Percentiles rank a stretch among this genome's conserved stretches.
phyloP scores from a whole-genome alignment of 2,113 vertebrate genomes.

The Melanocharis versteri region DNA sequence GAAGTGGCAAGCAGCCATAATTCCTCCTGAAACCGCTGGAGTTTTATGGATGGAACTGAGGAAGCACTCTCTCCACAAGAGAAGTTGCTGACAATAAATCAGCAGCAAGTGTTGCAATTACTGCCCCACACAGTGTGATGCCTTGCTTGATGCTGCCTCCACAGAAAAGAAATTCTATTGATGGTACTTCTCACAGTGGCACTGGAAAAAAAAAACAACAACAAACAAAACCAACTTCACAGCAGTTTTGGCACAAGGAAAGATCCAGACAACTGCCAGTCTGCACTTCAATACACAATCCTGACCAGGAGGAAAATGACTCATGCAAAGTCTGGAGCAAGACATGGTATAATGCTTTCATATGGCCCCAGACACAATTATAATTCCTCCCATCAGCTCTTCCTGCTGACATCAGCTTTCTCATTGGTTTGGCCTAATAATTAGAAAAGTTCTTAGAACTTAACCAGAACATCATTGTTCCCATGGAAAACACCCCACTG shows the following conservation, averaged over 20 bases:
- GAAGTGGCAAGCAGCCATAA: slow-evolving; percentile 17
- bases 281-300: slow-evolving; percentile 48
- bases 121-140: slow-evolving; percentile 6
- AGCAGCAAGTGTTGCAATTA: slow-evolving; percentile 43
- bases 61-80: slow-evolving; percentile 14
- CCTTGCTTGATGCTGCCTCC: slow-evolving; percentile 36
- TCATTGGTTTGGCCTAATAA: slow-evolving; percentile 65
- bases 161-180: slow-evolving; percentile 38
- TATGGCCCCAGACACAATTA: slow-evolving; percentile 63
- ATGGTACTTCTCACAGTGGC: slow-evolving; percentile 38
- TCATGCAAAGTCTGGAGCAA: slow-evolving; percentile 55
- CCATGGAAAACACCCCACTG: slow-evolving; percentile 64
- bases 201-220: neutral
- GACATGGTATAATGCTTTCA: slow-evolving; percentile 58
- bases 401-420: slow-evolving; percentile 64
- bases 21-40: slow-evolving; percentile 10
- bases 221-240: slow-evolving; percentile 43
- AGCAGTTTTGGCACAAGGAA: slow-evolving; percentile 50
- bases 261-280: slow-evolving; percentile 56
- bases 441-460: slow-evolving; percentile 65
- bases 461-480: slow-evolving; percentile 65
- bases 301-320: slow-evolving; percentile 66
- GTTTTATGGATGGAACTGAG: slow-evolving; percentile 13
- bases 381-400: slow-evolving; percentile 61
- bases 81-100: slow-evolving; percentile 54